Evolutionary conservation across 2,113 vertebrate genomes (phyloP).

Genomic region (Arothron firmamentum): DNA sequence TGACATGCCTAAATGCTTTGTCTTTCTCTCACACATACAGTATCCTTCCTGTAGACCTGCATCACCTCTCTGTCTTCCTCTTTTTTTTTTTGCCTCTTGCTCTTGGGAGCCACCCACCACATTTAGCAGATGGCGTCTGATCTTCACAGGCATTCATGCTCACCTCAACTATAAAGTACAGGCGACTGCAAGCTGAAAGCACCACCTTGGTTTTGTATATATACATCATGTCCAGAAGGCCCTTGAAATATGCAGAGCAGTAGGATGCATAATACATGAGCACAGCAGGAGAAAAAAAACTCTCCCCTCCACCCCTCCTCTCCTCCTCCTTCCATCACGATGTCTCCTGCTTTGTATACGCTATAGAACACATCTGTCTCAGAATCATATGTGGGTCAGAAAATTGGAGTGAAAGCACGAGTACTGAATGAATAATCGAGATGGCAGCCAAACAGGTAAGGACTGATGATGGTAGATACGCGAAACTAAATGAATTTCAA

Average conservation of each 20-base stretch:
- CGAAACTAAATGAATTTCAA: too few species aligned
- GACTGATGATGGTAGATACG: too few species aligned
- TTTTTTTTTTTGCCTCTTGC: constrained; percentile 32
- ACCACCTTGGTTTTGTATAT: constrained; percentile 40
- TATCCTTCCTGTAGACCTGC: constrained; percentile 40
- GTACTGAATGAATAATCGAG: background rate
- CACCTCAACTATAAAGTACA: constrained; percentile 42
- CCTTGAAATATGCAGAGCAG: constrained; percentile 71
- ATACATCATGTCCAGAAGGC: constrained; percentile 62
- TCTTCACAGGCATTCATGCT: constrained; percentile 29
- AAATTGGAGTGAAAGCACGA: constrained; percentile 8
- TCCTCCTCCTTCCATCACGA: constrained; percentile 38
- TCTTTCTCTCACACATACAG: constrained; percentile 24
- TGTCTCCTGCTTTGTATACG: constrained; percentile 51
- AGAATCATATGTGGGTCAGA: constrained; percentile 57
- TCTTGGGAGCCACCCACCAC: constrained; percentile 62
- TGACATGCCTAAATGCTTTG: constrained; percentile 7
- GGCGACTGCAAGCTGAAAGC: constrained; percentile 50
- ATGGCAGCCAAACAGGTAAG: too few species aligned
- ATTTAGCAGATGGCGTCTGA: constrained; percentile 48
- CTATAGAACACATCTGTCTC: constrained; percentile 63
- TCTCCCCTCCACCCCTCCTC: constrained; percentile 27
- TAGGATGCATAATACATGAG: constrained; percentile 72
- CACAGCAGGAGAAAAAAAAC: constrained; percentile 66
- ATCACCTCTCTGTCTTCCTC: constrained; percentile 32